Base-by-base conservation (phyloP, 2,113 vertebrate genomes). In the Ellobius talpinus region DNA sequence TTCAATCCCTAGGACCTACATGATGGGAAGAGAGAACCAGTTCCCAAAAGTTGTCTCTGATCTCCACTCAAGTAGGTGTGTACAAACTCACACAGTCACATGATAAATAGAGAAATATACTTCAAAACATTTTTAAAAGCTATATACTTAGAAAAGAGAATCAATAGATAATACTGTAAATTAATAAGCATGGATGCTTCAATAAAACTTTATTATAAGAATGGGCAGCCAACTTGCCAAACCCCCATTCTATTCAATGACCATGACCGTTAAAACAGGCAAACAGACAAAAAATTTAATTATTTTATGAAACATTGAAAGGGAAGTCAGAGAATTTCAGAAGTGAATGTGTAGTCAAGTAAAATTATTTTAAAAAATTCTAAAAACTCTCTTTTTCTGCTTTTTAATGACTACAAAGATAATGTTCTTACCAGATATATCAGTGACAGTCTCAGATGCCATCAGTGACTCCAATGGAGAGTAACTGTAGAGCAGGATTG, bases 161-260 rank as follows among this genome's bases (percentile, higher is more conserved):
- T 70, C 58, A 21, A 61, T 21, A 89, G 91, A 47, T 3, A 92
- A 29, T 70, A 88, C 10, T 47, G 2, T 55, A 84, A 78, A 82
- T 77, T 14, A 94, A 36, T 68, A 45, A 68, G 2, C 3, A 21
- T 66, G 39, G 19, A 21, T 76, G 0, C 36, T 52, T 94, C 50
- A 89, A 47, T 86, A 36, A 91, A 96, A 93, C 52, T 96, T 79
- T 95, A 77, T 85, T 77, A 90, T 36, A 94, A 90, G 96, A 95
- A 72, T 68, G 84, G 55, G 23, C 31, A 65, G 26, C 45, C 24
- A 87, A 26, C 17, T 73, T 92, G 81, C 70, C 55, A 72, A 85
- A 63, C 4, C 26, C 24, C 1, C 33, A 23, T 55, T 96, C 14
- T 68, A 70, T 36, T 36, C 36, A 87, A 66, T 66, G 42, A 26